Conservation (phyloP, 2,797 vertebrate species). For the Gastrophryne carolinensis region DNA sequence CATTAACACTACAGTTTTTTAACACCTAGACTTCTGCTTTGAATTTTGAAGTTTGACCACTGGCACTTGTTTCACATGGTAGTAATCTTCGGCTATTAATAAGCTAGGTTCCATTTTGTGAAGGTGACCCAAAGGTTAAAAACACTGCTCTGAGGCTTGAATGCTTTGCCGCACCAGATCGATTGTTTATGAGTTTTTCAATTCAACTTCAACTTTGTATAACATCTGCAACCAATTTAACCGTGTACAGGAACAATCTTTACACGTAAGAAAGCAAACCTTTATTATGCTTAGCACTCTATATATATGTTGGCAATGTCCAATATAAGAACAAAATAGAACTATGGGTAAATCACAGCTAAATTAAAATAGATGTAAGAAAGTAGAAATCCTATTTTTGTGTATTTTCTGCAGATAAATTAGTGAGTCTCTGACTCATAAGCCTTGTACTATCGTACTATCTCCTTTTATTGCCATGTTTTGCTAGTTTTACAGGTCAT, state of each 20-base stretch:
- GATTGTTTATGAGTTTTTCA: slow-evolving; percentile 42
- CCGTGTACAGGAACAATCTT: slow-evolving; percentile 4
- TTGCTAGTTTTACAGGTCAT: no score
- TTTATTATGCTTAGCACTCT: no score
- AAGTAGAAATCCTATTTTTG: no score
- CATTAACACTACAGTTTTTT: slow-evolving; percentile 4
- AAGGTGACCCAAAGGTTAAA: slow-evolving; percentile 34
- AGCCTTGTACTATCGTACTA: no score
- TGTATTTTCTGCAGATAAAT: no score
- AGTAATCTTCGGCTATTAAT: slow-evolving; percentile 25
- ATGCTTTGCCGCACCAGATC: background rate
- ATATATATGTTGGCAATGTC: no score
- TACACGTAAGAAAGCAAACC: background rate
- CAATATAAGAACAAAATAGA: no score
- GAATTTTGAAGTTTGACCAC: slow-evolving; percentile 32
- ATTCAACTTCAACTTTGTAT: slow-evolving; percentile 10
- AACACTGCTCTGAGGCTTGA: slow-evolving; percentile 7
- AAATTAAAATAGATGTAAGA: no score
- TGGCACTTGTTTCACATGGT: slow-evolving; percentile 20
- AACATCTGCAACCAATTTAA: slow-evolving; percentile 35
- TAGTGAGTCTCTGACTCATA: no score
- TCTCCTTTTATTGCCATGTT: no score
- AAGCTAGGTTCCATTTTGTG: slow-evolving; percentile 13
- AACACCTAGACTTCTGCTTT: slow-evolving; percentile 14
- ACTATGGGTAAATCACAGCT: no score